Conservation (phyloP, 2,888 invertebrate genomes). For the Axea sp. region DNA sequence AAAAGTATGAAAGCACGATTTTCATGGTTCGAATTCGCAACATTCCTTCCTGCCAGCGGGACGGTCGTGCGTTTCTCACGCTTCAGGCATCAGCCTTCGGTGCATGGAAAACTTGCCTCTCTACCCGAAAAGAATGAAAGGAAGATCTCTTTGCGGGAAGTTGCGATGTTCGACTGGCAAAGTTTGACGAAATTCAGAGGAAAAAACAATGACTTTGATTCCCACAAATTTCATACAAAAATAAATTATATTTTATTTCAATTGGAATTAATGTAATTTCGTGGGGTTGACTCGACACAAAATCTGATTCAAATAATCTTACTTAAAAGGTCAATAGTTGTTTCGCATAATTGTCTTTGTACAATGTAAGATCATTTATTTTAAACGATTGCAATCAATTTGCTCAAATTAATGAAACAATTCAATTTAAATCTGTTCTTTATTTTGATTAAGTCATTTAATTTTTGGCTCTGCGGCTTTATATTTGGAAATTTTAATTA, state of each 20-base stretch:
- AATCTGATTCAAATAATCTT: too few species aligned
- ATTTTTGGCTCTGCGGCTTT: too few species aligned
- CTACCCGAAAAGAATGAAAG: conserved; percentile 50
- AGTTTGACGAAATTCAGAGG: conserved; percentile 1
- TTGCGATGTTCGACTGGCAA: conserved; percentile 10
- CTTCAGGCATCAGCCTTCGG: conserved; percentile 57
- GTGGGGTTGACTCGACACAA: too few species aligned
- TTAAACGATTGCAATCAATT: too few species aligned
- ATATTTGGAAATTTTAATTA: too few species aligned
- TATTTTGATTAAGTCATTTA: too few species aligned
- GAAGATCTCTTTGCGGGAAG: conserved; percentile 37
- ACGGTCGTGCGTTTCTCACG: conserved; percentile 68
- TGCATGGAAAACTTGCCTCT: conserved; percentile 45
- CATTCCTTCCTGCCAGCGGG: conserved; percentile 33
- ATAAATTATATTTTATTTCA: neutral
- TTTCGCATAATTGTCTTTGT: too few species aligned
- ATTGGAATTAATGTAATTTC: conserved; percentile 3
- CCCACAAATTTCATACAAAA: neutral
- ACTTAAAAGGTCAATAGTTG: too few species aligned
- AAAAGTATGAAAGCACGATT: conserved; percentile 44
- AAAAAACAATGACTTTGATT: neutral
- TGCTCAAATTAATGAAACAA: too few species aligned
- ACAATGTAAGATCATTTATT: too few species aligned
- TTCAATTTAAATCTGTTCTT: too few species aligned
- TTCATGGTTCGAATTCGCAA: conserved; percentile 53